Conservation (phyloP, 2,888 invertebrate genomes). For the Andrena chrysosceles region DNA sequence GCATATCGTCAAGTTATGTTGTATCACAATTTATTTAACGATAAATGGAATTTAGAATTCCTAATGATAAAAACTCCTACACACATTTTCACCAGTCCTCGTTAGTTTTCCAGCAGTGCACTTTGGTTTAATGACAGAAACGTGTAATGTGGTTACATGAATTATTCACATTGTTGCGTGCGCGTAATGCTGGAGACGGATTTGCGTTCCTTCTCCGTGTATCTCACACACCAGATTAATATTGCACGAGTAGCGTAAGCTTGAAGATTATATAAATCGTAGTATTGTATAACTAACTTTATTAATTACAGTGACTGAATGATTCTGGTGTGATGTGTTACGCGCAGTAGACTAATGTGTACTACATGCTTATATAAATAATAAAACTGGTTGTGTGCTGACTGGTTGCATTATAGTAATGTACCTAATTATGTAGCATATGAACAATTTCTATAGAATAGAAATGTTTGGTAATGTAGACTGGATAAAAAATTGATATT, state of each 20-base stretch:
- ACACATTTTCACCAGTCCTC: too few species aligned
- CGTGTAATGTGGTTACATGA: slow-evolving; percentile 12
- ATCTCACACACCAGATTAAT: background rate
- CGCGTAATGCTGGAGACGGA: slow-evolving; percentile 2
- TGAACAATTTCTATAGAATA: too few species aligned
- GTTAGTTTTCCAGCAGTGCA: background rate
- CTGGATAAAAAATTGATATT: too few species aligned
- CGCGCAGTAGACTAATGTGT: background rate
- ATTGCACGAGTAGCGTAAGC: background rate
- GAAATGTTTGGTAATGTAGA: too few species aligned
- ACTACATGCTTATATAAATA: background rate
- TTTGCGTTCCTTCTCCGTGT: background rate
- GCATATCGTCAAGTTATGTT: too few species aligned
- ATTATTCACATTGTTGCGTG: background rate
- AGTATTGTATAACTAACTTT: background rate
- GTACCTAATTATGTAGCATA: too few species aligned
- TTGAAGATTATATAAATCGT: slow-evolving; percentile 1
- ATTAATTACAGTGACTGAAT: background rate
- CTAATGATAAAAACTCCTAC: too few species aligned
- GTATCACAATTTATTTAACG: too few species aligned
- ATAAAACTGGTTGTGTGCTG: background rate
- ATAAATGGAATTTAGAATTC: too few species aligned
- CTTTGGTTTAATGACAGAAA: slow-evolving; percentile 24
- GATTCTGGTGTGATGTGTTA: background rate
- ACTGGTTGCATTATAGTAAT: background rate